These are phyloP conservation scores for Leucoraja erinaceus DNA, from an alignment of 2,113 vertebrate genomes.

Conservation along the genomic window DNA sequence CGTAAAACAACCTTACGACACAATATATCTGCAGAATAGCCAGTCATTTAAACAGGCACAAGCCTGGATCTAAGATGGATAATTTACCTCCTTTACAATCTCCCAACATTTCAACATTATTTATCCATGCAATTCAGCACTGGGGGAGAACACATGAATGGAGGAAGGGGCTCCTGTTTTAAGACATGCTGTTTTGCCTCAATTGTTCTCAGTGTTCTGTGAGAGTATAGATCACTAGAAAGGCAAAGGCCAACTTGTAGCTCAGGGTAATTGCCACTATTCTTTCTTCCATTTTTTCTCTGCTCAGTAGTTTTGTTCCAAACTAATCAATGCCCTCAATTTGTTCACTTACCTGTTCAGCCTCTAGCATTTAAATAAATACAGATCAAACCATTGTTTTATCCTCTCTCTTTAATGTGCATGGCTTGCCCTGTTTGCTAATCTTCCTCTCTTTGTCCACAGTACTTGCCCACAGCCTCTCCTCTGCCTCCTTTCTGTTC, in stretches of 20 bases:
- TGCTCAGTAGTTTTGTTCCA: background rate
- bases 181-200: background rate
- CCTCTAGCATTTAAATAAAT: too few species aligned
- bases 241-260: background rate
- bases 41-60: background rate
- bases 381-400: too few species aligned
- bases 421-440: too few species aligned
- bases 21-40: background rate
- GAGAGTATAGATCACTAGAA: background rate
- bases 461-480: too few species aligned
- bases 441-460: too few species aligned
- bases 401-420: too few species aligned
- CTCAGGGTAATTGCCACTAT: background rate
- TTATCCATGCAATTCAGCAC: background rate
- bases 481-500: too few species aligned
- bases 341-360: too few species aligned
- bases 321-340: too few species aligned
- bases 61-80: background rate
- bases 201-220: background rate
- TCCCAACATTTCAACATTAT: background rate
- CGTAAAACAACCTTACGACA: background rate
- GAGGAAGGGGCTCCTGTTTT: background rate
- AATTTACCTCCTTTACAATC: background rate
- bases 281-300: background rate
- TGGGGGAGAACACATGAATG: background rate